These are phyloP conservation scores for Acestrorhynchus altus DNA, from an alignment of 2,797 vertebrate genomes.

Conservation along the genomic window DNA sequence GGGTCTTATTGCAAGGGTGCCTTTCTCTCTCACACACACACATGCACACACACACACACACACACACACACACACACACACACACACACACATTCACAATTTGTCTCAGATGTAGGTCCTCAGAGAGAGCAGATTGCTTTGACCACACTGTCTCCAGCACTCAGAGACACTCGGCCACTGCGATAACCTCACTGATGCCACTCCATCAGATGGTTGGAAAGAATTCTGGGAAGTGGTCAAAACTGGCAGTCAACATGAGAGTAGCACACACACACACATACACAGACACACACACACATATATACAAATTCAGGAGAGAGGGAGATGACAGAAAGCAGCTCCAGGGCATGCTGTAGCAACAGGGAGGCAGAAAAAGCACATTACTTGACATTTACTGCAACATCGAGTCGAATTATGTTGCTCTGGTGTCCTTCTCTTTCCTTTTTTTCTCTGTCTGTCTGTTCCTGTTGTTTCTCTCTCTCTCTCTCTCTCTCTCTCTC, in stretches of 20 bases:
- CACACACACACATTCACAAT: neutral
- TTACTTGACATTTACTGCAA: slow-evolving; percentile 63
- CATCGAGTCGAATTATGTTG: slow-evolving; percentile 57
- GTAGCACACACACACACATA: slow-evolving; percentile 36
- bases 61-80: slow-evolving; percentile 30
- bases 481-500: slow-evolving; percentile 39
- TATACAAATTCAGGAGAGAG: slow-evolving; percentile 24
- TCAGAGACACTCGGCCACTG: slow-evolving; percentile 38
- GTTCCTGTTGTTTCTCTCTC: slow-evolving; percentile 39
- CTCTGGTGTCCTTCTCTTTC: slow-evolving; percentile 49
- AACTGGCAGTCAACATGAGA: slow-evolving; percentile 39
- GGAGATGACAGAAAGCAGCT: slow-evolving; percentile 2
- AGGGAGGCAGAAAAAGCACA: slow-evolving; percentile 42
- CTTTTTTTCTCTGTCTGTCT: slow-evolving; percentile 33
- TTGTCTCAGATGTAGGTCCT: slow-evolving; percentile 16
- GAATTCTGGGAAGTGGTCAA: slow-evolving; percentile 49
- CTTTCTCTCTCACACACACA: neutral
- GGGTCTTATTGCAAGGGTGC: too few relatives aligned
- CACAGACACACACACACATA: slow-evolving; percentile 31
- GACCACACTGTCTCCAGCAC: neutral
- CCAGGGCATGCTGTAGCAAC: slow-evolving; percentile 11
- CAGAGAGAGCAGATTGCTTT: slow-evolving; percentile 41
- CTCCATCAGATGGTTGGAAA: slow-evolving; percentile 39
- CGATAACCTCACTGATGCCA: slow-evolving; percentile 53
- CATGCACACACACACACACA: slow-evolving; percentile 41